A percentile compares a stretch with the other conserved stretches of the same genome.
Conservation (phyloP, 2,888 invertebrate species). For the Caenorhabditis virilis region DNA sequence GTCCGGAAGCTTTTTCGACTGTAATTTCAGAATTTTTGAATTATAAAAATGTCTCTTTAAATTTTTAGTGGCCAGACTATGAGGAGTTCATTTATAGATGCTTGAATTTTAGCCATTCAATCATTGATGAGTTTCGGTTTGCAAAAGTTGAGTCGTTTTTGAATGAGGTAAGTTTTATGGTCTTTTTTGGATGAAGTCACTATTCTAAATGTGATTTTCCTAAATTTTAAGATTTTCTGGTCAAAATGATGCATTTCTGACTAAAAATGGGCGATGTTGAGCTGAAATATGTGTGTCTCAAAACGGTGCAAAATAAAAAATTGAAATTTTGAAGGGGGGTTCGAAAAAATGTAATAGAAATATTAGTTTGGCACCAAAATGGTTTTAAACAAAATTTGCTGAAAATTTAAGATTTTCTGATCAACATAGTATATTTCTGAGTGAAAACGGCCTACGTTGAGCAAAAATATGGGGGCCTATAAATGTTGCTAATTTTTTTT, state of each 20-base stretch:
- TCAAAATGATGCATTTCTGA: neutral
- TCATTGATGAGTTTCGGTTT: conserved; percentile 10
- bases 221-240: neutral
- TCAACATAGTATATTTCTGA: no score
- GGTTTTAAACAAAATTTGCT: no score
- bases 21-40: conserved; percentile 4
- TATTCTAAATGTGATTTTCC: neutral
- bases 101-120: conserved; percentile 13
- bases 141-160: conserved; percentile 17
- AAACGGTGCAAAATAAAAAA: no score
- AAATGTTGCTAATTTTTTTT: no score
- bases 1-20: conserved; percentile 3
- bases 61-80: conserved; percentile 28
- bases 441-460: no score
- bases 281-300: neutral
- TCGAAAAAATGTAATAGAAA: no score
- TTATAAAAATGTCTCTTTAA: neutral
- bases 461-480: no score
- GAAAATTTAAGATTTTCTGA: no score
- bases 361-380: no score
- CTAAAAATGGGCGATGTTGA: neutral
- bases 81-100: conserved; percentile 29
- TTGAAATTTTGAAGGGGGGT: no score
- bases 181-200: no score
- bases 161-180: conserved; percentile 24